A percentile compares a stretch with the other conserved stretches of the same genome.
These are phyloP conservation scores for Manacus vitellinus DNA, from an alignment of 2,113 vertebrate genomes.

Conservation along the genomic window DNA sequence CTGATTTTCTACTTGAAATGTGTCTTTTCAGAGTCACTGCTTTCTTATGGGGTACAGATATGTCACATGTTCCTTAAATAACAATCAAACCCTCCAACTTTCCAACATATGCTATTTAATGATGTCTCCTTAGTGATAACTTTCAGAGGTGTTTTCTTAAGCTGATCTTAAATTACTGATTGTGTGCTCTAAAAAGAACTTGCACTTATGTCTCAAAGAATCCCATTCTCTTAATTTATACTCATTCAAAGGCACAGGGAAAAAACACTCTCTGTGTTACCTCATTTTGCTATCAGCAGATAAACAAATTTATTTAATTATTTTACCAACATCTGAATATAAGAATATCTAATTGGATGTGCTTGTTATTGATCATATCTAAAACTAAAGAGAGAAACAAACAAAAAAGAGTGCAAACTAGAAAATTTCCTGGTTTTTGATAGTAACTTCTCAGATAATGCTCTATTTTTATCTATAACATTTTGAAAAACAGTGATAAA, in stretches of 20 bases:
- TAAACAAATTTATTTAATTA: not conserved
- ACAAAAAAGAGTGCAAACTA: not conserved
- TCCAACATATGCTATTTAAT: not conserved
- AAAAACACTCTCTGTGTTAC: not conserved
- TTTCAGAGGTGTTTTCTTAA: not conserved
- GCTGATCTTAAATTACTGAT: not conserved
- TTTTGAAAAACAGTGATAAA: not conserved
- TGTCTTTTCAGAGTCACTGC: not conserved
- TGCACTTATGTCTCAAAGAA: not conserved
- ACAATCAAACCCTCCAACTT: not conserved
- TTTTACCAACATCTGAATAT: not conserved
- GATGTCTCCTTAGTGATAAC: not conserved
- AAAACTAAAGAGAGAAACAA: not conserved
- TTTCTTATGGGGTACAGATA: not conserved
- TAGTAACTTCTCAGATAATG: not conserved
- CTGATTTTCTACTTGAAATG: not conserved
- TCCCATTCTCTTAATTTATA: not conserved
- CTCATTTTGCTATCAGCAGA: not conserved
- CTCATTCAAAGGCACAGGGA: not conserved
- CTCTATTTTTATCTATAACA: not conserved
- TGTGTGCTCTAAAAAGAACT: not conserved
- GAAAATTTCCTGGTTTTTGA: not conserved
- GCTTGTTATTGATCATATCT: not conserved
- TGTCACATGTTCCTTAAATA: rapidly evolving
- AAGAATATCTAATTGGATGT: not conserved